Conservation (phyloP, 2,888 invertebrate species). For the Chrysolina oricalcia region DNA sequence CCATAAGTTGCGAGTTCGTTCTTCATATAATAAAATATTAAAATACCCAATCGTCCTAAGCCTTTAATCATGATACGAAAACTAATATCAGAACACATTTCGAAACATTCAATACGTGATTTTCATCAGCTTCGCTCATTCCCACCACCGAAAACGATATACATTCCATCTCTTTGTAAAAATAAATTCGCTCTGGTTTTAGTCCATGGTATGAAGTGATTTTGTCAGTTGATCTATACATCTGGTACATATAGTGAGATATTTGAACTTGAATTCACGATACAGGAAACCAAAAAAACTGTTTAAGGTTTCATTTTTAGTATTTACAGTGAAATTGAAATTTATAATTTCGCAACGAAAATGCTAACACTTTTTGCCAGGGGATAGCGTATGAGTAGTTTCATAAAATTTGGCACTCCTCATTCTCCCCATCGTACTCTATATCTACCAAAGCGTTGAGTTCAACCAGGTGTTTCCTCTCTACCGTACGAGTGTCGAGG, state of each 20-base stretch:
- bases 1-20: conserved; percentile 30
- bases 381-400: too few relatives aligned
- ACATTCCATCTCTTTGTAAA: conserved; percentile 46
- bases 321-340: too few relatives aligned
- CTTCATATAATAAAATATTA: conserved; percentile 66
- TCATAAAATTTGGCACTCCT: too few relatives aligned
- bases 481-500: too few relatives aligned
- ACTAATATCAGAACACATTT: conserved; percentile 63
- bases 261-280: not conserved
- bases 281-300: not conserved
- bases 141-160: conserved; percentile 45
- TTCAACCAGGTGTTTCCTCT: too few relatives aligned
- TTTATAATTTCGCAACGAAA: too few relatives aligned
- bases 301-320: too few relatives aligned
- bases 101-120: conserved; percentile 49
- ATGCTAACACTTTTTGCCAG: too few relatives aligned
- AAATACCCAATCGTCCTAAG: conserved; percentile 65
- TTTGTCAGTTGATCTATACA: not conserved
- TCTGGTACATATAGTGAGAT: not conserved
- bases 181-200: conserved; percentile 42
- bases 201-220: conserved; percentile 30
- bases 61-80: conserved; percentile 67
- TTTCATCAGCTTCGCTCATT: conserved; percentile 35
- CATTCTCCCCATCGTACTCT: too few relatives aligned
- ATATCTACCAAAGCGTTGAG: too few relatives aligned